Evolutionary conservation across 2,797 vertebrate species (phyloP), one percentile per base, ranked within the genome.

Genomic region (Cichlasoma orientale): DNA sequence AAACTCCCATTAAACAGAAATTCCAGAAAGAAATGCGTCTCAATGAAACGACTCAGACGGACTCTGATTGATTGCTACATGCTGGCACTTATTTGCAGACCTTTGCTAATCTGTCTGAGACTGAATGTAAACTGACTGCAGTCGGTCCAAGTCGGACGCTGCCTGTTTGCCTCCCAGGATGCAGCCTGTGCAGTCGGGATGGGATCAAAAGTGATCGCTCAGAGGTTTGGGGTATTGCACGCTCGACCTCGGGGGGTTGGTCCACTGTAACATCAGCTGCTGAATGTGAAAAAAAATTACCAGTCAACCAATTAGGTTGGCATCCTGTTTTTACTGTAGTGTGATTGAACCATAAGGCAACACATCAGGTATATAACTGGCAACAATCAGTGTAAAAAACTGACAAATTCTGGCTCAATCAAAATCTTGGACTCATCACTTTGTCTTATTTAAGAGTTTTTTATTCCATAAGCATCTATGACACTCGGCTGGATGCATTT

Each of bases 101-200:
- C 0, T 66, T 66, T 19, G 21, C 9, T 9, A 44, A 41, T 0
- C 23, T 44, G 61, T 27, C 3, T 27, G 38, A 66, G 59, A 66
- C 38, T 19, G 59, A 47, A 4, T 47, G 38, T 33, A 33, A 33
- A 33, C 31, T 33, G 31, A 9, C 31, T 33, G 31, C 61, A 19
- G 41, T 41, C 38, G 4, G 38, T 41, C 4, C 12, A 4, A 41
- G 38, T 38, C 13, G 38, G 38, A 41, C 38, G 3, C 4, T 2
- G 23, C 27, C 23, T 19, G 23, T 4, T 13, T 41, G 38, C 38
- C 38, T 12, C 38, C 38, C 38, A 4, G 3, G 4, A 41, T 11
- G 41, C 13, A 5, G 4, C 41, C 41, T 44, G 13, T 44, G 41
- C 41, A 16, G 2, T 16, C 5, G 41, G 16, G 16, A 27, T 19